Conservation (phyloP, 2,797 vertebrate species). For the Ambastaia sidthimunki region DNA sequence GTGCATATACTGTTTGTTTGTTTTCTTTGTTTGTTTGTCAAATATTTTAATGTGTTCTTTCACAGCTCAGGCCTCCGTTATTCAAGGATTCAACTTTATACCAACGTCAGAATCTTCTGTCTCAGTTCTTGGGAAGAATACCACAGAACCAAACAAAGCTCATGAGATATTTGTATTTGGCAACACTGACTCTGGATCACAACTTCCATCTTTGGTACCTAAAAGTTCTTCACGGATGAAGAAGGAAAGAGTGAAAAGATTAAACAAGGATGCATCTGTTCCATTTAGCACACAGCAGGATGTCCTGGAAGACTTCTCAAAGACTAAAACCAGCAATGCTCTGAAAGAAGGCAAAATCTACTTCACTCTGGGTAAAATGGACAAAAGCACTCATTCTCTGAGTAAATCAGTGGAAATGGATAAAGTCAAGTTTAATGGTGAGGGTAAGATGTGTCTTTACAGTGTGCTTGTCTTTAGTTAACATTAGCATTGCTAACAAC, state of each 20-base stretch:
- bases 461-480: background rate
- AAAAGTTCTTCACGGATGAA: background rate
- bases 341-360: constrained; percentile 22
- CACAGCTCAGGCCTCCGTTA: constrained; percentile 7
- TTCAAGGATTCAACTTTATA: background rate
- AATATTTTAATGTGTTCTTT: constrained; percentile 6
- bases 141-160: background rate
- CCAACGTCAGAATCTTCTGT: background rate
- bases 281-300: background rate
- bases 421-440: background rate
- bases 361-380: constrained; percentile 18
- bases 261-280: background rate
- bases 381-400: background rate
- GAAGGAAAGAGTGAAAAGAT: background rate
- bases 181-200: background rate
- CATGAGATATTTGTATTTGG: background rate
- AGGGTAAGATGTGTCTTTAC: background rate
- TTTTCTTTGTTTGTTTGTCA: background rate
- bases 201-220: background rate
- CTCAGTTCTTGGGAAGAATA: background rate
- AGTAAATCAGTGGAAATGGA: background rate
- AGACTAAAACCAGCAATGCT: background rate
- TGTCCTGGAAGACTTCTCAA: background rate
- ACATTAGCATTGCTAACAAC: background rate
- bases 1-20: background rate